Conservation (phyloP, 2,113 vertebrate species). For the Lepus americanus region DNA sequence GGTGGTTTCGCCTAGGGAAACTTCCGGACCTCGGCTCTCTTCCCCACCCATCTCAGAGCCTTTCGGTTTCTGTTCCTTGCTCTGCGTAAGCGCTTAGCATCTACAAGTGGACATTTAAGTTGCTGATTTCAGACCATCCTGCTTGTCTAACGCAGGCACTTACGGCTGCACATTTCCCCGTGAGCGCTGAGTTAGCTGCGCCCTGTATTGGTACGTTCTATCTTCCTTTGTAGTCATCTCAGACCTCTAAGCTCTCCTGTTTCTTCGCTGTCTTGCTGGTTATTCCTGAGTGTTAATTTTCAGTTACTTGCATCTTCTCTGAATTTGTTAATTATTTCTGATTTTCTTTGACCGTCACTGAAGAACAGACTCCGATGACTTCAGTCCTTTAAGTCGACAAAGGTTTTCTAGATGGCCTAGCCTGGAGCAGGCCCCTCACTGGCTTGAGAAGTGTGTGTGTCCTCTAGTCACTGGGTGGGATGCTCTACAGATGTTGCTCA, state of each 20-base stretch:
- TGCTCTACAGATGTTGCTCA: neutral
- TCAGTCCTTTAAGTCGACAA: neutral
- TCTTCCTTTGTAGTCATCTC: neutral
- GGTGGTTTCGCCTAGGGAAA: neutral
- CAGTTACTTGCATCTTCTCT: neutral
- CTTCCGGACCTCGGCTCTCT: neutral
- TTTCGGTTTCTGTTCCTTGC: neutral
- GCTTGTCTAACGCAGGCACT: neutral
- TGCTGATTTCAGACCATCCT: neutral
- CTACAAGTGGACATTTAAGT: neutral
- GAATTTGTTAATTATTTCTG: neutral
- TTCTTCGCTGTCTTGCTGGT: neutral
- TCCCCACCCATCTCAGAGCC: neutral
- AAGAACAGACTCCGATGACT: neutral
- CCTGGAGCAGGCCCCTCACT: neutral
- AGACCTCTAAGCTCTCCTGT: slow-evolving; percentile 19
- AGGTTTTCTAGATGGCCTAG: neutral
- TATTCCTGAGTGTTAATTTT: neutral
- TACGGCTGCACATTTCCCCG: neutral
- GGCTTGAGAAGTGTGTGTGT: neutral
- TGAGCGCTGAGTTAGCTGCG: neutral
- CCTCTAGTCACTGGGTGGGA: neutral
- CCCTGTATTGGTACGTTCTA: neutral
- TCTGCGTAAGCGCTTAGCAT: neutral
- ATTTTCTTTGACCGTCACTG: neutral